These are phyloP conservation scores for Drosophila niveifrons DNA, from an alignment of 2,888 invertebrate species.

Conservation along the genomic window DNA sequence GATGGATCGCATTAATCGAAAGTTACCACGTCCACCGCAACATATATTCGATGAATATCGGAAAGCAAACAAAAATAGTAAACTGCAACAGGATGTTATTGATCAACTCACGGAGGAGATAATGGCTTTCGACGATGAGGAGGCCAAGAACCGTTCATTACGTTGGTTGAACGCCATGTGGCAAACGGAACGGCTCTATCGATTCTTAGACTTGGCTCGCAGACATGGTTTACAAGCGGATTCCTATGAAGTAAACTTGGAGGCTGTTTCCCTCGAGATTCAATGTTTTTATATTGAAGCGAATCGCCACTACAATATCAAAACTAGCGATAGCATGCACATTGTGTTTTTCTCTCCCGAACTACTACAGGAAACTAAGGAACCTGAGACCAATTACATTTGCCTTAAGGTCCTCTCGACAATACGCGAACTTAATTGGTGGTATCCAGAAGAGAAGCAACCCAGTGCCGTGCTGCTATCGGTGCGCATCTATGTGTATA, in stretches of 20 bases:
- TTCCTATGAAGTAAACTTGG: neutral
- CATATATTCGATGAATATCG: conserved; percentile 33
- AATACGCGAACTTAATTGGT: conserved; percentile 56
- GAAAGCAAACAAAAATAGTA: rapidly evolving
- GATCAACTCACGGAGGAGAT: conserved; percentile 24
- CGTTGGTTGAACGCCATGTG: conserved; percentile 54
- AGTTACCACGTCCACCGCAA: conserved; percentile 34
- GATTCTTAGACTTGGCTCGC: conserved; percentile 14
- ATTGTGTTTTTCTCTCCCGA: conserved; percentile 28
- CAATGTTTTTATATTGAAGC: conserved; percentile 22
- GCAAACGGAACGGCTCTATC: conserved; percentile 49
- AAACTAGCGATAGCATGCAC: conserved; percentile 48
- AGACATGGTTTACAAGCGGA: conserved; percentile 7
- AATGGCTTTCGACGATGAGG: neutral
- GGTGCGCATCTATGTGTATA: conserved; percentile 30
- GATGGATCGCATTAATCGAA: conserved; percentile 15
- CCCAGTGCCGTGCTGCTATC: conserved; percentile 53
- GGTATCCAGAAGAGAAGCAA: conserved; percentile 61
- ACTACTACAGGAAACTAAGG: conserved; percentile 42
- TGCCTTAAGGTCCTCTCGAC: conserved; percentile 55
- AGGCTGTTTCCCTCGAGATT: conserved; percentile 14
- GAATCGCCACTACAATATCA: neutral
- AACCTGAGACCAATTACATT: neutral
- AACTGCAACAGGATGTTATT: conserved; percentile 8
- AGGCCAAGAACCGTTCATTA: neutral